Conservation (phyloP, 2,888 invertebrate genomes). For the Gandaritis pyraliata region DNA sequence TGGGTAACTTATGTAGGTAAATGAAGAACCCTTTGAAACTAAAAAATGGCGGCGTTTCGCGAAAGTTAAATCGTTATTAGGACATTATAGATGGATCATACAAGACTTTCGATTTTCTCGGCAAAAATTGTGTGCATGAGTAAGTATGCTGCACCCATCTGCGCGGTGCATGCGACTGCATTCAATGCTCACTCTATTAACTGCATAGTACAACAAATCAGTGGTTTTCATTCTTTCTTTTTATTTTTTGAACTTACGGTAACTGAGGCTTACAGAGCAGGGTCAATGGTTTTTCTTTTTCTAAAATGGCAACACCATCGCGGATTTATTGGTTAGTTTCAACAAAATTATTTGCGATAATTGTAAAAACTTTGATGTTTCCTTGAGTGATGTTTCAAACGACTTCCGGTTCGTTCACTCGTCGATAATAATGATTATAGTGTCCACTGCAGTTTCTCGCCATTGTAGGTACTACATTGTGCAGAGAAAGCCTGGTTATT, state of each 20-base stretch:
- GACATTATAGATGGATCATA: no score
- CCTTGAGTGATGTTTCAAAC: background rate
- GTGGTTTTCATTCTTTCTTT: background rate
- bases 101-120: conserved; percentile 23
- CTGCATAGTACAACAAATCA: background rate
- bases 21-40: no score
- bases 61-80: no score
- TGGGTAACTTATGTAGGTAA: no score
- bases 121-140: conserved; percentile 27
- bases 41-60: no score
- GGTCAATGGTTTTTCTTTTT: no score
- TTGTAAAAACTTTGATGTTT: conserved; percentile 4
- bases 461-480: conserved; percentile 21
- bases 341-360: no score
- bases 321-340: no score
- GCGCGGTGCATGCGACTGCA: conserved; percentile 14
- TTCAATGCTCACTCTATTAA: conserved; percentile 9
- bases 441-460: conserved; percentile 24
- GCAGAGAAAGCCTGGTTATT: conserved; percentile 31
- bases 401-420: conserved; percentile 16
- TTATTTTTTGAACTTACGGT: background rate
- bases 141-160: conserved; percentile 11
- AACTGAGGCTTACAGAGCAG: background rate
- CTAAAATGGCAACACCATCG: no score
- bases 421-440: conserved; percentile 17